phyloP scores from a whole-genome alignment of 2,113 vertebrate genomes.

The Cheilinus undulatus region DNA sequence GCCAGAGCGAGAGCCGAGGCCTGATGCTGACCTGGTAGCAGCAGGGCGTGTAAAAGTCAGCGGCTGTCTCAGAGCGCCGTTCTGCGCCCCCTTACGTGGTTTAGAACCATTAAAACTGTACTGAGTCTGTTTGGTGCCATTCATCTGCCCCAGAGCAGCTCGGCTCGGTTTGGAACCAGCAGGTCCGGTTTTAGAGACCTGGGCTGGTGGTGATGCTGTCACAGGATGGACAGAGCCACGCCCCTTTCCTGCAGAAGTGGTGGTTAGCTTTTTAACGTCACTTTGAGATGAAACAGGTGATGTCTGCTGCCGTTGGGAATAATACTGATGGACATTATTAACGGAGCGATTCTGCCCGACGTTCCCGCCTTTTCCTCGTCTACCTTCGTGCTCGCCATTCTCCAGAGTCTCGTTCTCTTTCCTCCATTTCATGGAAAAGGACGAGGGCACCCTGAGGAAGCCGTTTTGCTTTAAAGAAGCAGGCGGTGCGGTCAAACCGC shows the following conservation, averaged over 20 bases:
- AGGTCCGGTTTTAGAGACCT: constrained; percentile 45
- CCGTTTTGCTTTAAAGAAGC: constrained; percentile 82
- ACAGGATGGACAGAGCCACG: neutral
- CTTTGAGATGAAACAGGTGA: neutral
- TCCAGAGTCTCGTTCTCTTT: constrained; percentile 75
- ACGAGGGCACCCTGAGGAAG: constrained; percentile 72
- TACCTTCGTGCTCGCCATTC: constrained; percentile 70
- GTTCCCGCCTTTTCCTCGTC: constrained; percentile 20
- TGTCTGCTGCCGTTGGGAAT: constrained; percentile 30
- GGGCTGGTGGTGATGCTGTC: constrained; percentile 3
- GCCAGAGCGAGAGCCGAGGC: constrained; percentile 50
- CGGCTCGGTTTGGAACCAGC: constrained; percentile 20
- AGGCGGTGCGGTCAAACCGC: neutral
- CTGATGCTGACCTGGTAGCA: constrained; percentile 75
- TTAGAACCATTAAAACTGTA: constrained; percentile 34
- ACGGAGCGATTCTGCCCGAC: neutral
- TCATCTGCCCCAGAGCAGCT: constrained; percentile 1
- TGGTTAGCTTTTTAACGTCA: constrained; percentile 36
- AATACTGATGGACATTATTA: constrained; percentile 9
- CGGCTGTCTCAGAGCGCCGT: constrained; percentile 24
- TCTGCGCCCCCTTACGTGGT: neutral
- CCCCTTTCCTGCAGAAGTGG: constrained; percentile 30
- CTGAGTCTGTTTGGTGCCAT: constrained; percentile 14
- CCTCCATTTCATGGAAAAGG: constrained; percentile 87
- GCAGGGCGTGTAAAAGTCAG: constrained; percentile 42